phyloP scores from a whole-genome alignment of 2,113 vertebrate genomes.

The Hydropotes inermis region DNA sequence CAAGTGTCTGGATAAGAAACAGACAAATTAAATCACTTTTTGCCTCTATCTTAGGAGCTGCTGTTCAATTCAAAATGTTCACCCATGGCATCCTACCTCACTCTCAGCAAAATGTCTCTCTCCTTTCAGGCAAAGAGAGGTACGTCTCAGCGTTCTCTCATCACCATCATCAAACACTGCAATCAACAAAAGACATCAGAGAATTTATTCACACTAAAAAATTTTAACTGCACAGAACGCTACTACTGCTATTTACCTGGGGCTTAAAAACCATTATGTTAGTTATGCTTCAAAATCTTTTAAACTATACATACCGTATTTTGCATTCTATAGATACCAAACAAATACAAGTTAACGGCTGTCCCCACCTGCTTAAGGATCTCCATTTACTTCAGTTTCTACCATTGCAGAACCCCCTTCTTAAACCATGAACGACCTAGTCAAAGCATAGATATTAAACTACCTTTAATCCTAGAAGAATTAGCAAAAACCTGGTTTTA shows the following conservation, averaged over 20 bases:
- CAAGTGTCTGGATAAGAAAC: constrained; percentile 87
- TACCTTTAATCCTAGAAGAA: background rate
- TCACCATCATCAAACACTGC: constrained; percentile 98
- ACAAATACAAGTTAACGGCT: background rate
- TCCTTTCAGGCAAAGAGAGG: constrained; percentile 97
- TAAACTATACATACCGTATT: background rate
- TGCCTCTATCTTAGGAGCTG: background rate
- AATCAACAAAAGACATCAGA: constrained; percentile 33
- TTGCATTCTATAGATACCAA: background rate
- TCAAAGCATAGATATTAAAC: background rate
- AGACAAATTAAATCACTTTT: constrained; percentile 14
- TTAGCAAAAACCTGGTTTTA: background rate
- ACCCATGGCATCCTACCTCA: constrained; percentile 84
- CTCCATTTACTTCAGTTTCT: background rate
- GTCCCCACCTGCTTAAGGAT: background rate
- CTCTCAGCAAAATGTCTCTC: constrained; percentile 99
- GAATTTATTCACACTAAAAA: background rate
- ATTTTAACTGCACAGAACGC: background rate
- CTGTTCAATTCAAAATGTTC: background rate
- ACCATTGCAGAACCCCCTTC: background rate
- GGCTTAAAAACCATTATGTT: background rate
- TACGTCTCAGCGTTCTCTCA: constrained; percentile 95
- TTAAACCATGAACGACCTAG: background rate
- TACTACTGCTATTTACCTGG: background rate
- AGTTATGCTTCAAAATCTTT: background rate